Evolutionary conservation across 1,140 invertebrate species (phyloP), one percentile per base, ranked within the genome.

Genomic region (Drosophila azteca): DNA sequence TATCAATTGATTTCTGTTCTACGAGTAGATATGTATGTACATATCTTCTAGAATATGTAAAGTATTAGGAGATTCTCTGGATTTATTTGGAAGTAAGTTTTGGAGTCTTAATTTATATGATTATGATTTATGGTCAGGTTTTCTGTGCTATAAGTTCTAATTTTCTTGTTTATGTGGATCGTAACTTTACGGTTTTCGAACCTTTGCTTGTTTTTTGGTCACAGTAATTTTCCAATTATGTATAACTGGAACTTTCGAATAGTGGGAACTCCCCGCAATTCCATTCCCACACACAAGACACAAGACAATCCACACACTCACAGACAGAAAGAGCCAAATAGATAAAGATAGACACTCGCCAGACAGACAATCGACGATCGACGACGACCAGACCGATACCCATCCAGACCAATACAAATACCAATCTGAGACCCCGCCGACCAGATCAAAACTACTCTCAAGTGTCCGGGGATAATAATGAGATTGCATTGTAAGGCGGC

Each of bases 401-500:
- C 17, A n/a, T n/a, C 48, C 17, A 20, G 17, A 20, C 17, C 24
- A 35, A 26, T 26, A 4, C 29, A 24, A 31, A 8, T 31, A 7
- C 29, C 29, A 3, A 13, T 39, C 11, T 26, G 55, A 49, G 61
- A 59, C 39, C 61, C 44, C 17, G 50, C 44, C 17, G 50, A 48
- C 46, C 13, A 13, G 35, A 39, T 52, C 24, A 6, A 26, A 26
- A 26, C 24, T 26, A 5, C 24, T 26, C 57, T 76, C 71, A 68
- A 76, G 73, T 76, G 73, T 44, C 44, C 46, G 49, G 57, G 45
- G 31, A 45, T 59, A 67, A 75, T 74, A 75, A 74, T 73, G 54
- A 57, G 43, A 67, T 46, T 74, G 70, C 71, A 76, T 75, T 75
- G 70, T 67, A 45, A 45, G 72, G 73, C 63, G 73, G 73, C 44